Conservation (phyloP, 2,888 invertebrate species). For the Zele albiditarsus region DNA sequence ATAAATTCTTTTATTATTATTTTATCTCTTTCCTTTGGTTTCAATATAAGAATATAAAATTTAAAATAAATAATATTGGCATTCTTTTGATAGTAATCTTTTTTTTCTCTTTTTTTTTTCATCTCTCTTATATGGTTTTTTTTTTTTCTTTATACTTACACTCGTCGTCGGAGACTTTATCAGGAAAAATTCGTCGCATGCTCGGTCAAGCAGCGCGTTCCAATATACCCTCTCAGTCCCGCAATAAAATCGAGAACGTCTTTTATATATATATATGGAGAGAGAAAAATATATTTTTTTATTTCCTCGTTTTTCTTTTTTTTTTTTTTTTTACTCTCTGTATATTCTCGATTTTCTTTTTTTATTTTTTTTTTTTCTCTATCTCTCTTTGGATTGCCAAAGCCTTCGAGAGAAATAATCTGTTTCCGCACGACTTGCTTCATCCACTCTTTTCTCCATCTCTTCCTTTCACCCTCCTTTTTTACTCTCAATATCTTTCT, state of each 20-base stretch:
- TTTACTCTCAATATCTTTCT: slow-evolving; percentile 19
- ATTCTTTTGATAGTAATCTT: slow-evolving; percentile 5
- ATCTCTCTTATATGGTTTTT: slow-evolving; percentile 11
- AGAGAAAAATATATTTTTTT: background rate
- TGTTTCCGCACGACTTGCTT: slow-evolving; percentile 48
- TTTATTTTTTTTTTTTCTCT: slow-evolving; percentile 5
- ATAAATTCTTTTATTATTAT: background rate
- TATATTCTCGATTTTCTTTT: background rate
- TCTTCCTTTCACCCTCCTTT: background rate
- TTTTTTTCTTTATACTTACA: too few species aligned
- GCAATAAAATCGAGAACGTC: slow-evolving; percentile 40
- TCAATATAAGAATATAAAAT: slow-evolving; percentile 14
- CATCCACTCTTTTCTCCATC: slow-evolving; percentile 27
- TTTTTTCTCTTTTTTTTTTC: background rate
- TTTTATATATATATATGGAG: slow-evolving; percentile 5
- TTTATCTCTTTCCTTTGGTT: background rate
- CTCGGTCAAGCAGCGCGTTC: slow-evolving; percentile 25
- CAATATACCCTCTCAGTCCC: slow-evolving; percentile 39
- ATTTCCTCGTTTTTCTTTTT: background rate
- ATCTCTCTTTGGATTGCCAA: slow-evolving; percentile 19
- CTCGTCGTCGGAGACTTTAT: slow-evolving; percentile 32
- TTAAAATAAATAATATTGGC: slow-evolving; percentile 16
- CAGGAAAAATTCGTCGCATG: slow-evolving; percentile 43
- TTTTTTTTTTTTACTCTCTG: background rate
- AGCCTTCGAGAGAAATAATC: slow-evolving; percentile 47